Evolutionary conservation across 2,888 invertebrate genomes (phyloP).

Genomic region (Spilosoma lubricipeda): DNA sequence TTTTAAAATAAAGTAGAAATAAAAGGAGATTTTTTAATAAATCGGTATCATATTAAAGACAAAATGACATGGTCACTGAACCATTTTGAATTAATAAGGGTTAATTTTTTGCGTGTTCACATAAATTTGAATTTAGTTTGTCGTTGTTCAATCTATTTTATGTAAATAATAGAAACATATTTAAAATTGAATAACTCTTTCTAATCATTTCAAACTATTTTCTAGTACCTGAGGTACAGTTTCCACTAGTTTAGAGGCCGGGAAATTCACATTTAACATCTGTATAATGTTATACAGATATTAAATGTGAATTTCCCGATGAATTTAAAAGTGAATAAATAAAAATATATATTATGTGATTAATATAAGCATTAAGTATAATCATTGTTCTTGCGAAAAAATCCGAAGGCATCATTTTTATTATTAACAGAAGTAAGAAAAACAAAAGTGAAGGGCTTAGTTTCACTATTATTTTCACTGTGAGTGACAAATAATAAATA

Average conservation of each 20-base stretch:
- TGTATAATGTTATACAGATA: too few species aligned
- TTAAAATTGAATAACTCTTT: background rate
- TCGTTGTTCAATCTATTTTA: constrained; percentile 29
- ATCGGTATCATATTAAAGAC: constrained; percentile 27
- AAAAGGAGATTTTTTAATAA: constrained; percentile 20
- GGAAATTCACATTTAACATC: too few species aligned
- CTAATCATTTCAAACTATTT: background rate
- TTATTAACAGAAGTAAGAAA: constrained; percentile 8
- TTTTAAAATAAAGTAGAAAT: constrained; percentile 42
- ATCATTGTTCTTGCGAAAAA: background rate
- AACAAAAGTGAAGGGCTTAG: constrained; percentile 67
- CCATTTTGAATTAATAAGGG: constrained; percentile 33
- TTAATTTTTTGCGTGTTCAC: constrained; percentile 55
- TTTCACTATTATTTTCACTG: constrained; percentile 75
- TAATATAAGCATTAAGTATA: too few species aligned
- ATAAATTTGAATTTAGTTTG: constrained; percentile 58
- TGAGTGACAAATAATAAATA: constrained; percentile 58
- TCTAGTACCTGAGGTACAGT: too few species aligned
- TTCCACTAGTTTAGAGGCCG: too few species aligned
- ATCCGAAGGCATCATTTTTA: background rate
- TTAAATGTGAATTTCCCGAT: too few species aligned
- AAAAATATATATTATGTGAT: too few species aligned
- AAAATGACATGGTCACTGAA: constrained; percentile 28
- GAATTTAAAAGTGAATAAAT: too few species aligned
- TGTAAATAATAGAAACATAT: constrained; percentile 32